Evolutionary conservation across 2,113 vertebrate genomes (phyloP).

Genomic region (Elachura formosa): DNA sequence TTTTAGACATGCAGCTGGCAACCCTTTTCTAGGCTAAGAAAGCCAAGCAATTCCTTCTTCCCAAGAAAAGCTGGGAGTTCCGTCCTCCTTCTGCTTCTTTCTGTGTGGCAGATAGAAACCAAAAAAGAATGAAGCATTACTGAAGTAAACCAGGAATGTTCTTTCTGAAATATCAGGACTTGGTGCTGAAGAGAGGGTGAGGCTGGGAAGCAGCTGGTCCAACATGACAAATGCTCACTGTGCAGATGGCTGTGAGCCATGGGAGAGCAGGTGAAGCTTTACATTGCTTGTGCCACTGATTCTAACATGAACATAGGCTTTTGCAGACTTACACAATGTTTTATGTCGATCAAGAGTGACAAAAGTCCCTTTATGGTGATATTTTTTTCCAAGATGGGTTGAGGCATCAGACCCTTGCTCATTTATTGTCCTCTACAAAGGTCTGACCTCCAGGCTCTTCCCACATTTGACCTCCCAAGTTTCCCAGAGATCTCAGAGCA

Average conservation of each 20-base stretch:
- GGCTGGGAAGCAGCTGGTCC: background rate
- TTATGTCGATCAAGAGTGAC: background rate
- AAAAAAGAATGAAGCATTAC: background rate
- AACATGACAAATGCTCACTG: background rate
- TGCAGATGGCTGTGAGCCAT: background rate
- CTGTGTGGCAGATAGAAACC: background rate
- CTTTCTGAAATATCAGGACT: accelerated
- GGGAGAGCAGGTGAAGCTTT: background rate
- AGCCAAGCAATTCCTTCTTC: background rate
- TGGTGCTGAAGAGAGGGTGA: background rate
- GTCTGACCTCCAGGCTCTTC: background rate
- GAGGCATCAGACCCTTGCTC: background rate
- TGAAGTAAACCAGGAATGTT: background rate
- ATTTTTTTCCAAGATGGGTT: background rate
- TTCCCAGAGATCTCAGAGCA: background rate
- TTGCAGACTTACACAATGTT: background rate
- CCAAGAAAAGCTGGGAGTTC: background rate
- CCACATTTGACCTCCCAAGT: background rate
- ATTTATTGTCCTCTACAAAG: background rate
- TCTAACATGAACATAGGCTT: background rate
- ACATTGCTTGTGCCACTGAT: background rate
- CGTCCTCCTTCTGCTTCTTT: background rate
- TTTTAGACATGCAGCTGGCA: background rate
- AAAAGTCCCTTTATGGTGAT: background rate
- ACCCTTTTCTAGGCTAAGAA: background rate